Conservation (phyloP, 2,113 vertebrate genomes). For the Edolisoma coerulescens region DNA sequence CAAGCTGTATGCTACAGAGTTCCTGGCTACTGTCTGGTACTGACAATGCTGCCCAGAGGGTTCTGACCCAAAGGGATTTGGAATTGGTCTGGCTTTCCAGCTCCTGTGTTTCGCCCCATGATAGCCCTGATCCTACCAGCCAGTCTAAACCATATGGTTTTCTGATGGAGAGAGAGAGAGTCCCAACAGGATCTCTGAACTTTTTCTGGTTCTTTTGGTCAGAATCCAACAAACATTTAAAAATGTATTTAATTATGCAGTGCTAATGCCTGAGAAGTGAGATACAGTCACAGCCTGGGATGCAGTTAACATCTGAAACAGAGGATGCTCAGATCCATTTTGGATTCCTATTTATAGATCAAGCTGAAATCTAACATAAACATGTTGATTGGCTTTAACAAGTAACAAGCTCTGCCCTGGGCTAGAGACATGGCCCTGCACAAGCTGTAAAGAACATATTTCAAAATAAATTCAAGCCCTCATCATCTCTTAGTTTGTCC, state of each 20-base stretch:
- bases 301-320: not conserved
- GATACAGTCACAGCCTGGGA: not conserved
- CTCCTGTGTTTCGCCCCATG: not conserved
- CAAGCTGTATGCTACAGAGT: not conserved
- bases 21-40: not conserved
- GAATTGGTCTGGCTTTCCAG: not conserved
- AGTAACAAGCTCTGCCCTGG: not conserved
- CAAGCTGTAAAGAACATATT: not conserved
- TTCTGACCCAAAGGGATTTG: not conserved
- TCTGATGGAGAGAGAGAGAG: not conserved
- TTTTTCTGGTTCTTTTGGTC: not conserved
- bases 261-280: not conserved
- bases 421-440: not conserved
- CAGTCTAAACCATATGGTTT: not conserved
- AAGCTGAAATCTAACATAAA: not conserved
- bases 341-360: not conserved
- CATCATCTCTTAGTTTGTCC: not conserved
- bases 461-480: constrained; percentile 7
- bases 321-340: not conserved
- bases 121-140: not conserved
- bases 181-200: not conserved
- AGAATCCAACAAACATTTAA: not conserved
- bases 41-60: not conserved
- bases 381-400: not conserved
- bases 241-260: not conserved